A percentile compares a stretch with the other conserved stretches of the same genome.
Evolutionary conservation across 2,888 invertebrate species (phyloP).

Genomic region (Drosophila affinis): DNA sequence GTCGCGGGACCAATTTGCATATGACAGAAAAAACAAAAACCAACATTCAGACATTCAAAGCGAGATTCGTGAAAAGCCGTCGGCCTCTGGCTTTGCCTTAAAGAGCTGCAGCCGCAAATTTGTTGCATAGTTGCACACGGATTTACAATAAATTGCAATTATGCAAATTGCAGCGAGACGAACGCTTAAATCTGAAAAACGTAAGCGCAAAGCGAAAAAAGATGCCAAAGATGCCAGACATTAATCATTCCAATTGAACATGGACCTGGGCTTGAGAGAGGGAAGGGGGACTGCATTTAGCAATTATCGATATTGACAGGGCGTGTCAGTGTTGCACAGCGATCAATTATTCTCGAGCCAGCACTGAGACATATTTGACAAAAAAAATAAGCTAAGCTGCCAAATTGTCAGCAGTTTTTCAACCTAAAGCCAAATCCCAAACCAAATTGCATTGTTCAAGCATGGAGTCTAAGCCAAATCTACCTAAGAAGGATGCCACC

Average conservation of each 20-base stretch:
- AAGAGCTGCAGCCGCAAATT: slow-evolving; percentile 53
- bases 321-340: slow-evolving; percentile 63
- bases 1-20: slow-evolving; percentile 42
- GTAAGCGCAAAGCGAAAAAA: slow-evolving; percentile 3
- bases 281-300: slow-evolving; percentile 51
- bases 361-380: neutral
- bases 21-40: slow-evolving; percentile 27
- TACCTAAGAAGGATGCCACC: neutral
- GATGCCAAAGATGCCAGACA: slow-evolving; percentile 53
- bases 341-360: slow-evolving; percentile 57
- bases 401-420: neutral
- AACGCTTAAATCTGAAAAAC: slow-evolving; percentile 6
- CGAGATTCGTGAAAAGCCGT: slow-evolving; percentile 63
- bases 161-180: slow-evolving; percentile 61
- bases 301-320: slow-evolving; percentile 71
- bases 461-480: neutral
- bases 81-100: slow-evolving; percentile 66
- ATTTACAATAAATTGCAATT: slow-evolving; percentile 77
- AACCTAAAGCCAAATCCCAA: too few species aligned
- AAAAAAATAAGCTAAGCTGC: too few species aligned
- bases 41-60: slow-evolving; percentile 40
- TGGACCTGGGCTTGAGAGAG: neutral
- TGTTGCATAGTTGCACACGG: slow-evolving; percentile 72
- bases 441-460: neutral
- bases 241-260: slow-evolving; percentile 54